These are phyloP conservation scores for Diplosoma virens DNA, from an alignment of 23 tunicate species.

Conservation along the genomic window DNA sequence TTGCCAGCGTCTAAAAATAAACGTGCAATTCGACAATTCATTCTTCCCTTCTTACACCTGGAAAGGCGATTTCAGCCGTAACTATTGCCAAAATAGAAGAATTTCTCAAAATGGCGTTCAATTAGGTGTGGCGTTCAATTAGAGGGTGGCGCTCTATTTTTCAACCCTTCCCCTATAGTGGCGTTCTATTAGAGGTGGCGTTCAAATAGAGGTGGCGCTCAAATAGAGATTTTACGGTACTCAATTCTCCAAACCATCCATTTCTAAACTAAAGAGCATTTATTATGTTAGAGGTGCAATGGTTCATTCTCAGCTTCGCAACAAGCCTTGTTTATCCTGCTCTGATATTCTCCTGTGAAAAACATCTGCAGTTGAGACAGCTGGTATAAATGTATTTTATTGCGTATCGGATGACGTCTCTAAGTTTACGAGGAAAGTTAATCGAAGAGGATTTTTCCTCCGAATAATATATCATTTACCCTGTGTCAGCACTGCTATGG, in stretches of 20 bases:
- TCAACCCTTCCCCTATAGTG: too few species aligned
- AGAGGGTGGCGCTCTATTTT: too few species aligned
- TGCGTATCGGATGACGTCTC: neutral
- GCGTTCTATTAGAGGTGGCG: too few species aligned
- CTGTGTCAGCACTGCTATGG: conserved; percentile 17
- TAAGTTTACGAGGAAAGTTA: conserved; percentile 17
- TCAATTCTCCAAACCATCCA: conserved; percentile 12
- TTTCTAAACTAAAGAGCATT: conserved; percentile 6
- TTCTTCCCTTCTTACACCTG: too few species aligned
- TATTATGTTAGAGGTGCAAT: conserved; percentile 28
- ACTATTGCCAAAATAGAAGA: too few species aligned
- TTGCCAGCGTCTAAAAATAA: too few species aligned
- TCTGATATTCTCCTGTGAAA: conserved; percentile 8
- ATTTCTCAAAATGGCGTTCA: too few species aligned
- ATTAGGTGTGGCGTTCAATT: too few species aligned
- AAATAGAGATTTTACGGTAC: too few species aligned
- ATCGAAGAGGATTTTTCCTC: conserved; percentile 11
- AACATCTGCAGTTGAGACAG: conserved; percentile 3
- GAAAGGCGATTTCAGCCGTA: too few species aligned
- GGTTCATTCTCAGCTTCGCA: conserved; percentile 29
- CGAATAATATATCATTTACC: conserved; percentile 18
- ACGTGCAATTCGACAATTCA: too few species aligned
- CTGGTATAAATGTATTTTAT: neutral
- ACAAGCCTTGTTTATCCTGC: conserved; percentile 15
- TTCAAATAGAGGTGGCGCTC: too few species aligned